A percentile compares a stretch with the other conserved stretches of the same genome.
Conservation (phyloP, 2,888 invertebrate genomes). For the Hydriomena furcata region DNA sequence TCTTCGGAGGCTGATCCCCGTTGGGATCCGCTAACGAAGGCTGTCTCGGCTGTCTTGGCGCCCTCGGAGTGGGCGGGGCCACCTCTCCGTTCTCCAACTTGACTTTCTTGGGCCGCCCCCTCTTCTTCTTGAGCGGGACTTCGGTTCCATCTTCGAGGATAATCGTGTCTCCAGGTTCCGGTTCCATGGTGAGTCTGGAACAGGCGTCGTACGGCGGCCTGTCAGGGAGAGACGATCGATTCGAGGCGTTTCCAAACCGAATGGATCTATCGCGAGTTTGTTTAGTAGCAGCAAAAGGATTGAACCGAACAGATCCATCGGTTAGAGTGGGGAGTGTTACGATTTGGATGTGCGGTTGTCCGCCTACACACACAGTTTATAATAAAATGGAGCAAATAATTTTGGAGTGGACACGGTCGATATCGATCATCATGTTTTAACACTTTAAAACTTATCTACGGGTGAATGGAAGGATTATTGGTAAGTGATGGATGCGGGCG, state of each 20-base stretch:
- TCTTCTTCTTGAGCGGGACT: constrained; percentile 92
- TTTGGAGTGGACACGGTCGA: constrained; percentile 11
- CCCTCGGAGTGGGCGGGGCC: constrained; percentile 82
- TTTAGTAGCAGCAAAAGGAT: not conserved
- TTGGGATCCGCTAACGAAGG: constrained; percentile 52
- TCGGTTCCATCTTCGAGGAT: constrained; percentile 85
- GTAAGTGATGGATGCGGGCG: too few species aligned
- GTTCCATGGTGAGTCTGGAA: constrained; percentile 79
- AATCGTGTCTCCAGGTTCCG: constrained; percentile 80
- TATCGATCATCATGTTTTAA: constrained; percentile 14
- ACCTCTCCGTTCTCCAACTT: constrained; percentile 87
- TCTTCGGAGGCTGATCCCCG: constrained; percentile 87
- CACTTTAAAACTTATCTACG: not conserved
- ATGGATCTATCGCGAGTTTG: not conserved
- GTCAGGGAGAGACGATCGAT: constrained; percentile 32
- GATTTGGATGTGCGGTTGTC: constrained; percentile 3
- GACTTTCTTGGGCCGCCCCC: constrained; percentile 95
- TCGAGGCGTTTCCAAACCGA: constrained; percentile 20
- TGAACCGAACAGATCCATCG: not conserved
- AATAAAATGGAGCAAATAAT: too few species aligned
- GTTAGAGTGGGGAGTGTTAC: not conserved
- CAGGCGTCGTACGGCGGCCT: constrained; percentile 30
- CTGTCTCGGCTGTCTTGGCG: constrained; percentile 63
- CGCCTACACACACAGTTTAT: constrained; percentile 1
- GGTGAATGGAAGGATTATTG: not conserved